A percentile compares a stretch with the other conserved stretches of the same genome.
phyloP scores from a whole-genome alignment of 2,888 invertebrate species.

The Petrolisthes manimaculis region DNA sequence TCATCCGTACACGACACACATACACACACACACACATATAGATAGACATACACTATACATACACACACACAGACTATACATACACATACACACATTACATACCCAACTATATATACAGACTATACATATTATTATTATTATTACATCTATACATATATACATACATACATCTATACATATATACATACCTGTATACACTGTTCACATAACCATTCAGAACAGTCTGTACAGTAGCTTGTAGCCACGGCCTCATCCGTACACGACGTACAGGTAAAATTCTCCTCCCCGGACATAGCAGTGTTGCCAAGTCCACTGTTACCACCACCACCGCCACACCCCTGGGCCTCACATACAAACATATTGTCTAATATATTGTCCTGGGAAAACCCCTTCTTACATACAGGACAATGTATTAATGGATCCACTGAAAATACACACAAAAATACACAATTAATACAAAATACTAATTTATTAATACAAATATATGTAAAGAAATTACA shows the following conservation, averaged over 20 bases:
- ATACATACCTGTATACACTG: slow-evolving; percentile 70
- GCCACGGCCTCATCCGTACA: slow-evolving; percentile 70
- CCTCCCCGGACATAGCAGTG: slow-evolving; percentile 38
- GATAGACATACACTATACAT: no score
- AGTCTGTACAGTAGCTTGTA: slow-evolving; percentile 70
- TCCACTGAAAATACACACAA: no score
- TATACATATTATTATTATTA: no score
- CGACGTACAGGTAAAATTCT: slow-evolving; percentile 69
- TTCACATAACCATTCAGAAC: slow-evolving; percentile 71
- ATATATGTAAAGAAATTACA: no score
- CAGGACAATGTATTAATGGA: slow-evolving; percentile 63
- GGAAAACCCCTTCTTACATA: slow-evolving; percentile 65
- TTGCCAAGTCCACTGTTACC: not conserved
- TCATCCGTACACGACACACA: slow-evolving; percentile 70
- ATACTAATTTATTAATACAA: no score
- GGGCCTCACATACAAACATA: slow-evolving; percentile 65
- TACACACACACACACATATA: no score
- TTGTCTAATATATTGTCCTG: slow-evolving; percentile 64
- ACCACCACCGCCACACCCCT: slow-evolving; percentile 37
- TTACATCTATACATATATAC: no score
- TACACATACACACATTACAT: no score
- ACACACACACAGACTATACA: no score
- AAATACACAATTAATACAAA: no score
- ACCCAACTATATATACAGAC: no score
- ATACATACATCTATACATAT: no score